A percentile compares a stretch with the other conserved stretches of the same genome.
These are phyloP conservation scores for Ceratoteleas bidentatus DNA, from an alignment of 1,140 invertebrate genomes.

Conservation along the genomic window DNA sequence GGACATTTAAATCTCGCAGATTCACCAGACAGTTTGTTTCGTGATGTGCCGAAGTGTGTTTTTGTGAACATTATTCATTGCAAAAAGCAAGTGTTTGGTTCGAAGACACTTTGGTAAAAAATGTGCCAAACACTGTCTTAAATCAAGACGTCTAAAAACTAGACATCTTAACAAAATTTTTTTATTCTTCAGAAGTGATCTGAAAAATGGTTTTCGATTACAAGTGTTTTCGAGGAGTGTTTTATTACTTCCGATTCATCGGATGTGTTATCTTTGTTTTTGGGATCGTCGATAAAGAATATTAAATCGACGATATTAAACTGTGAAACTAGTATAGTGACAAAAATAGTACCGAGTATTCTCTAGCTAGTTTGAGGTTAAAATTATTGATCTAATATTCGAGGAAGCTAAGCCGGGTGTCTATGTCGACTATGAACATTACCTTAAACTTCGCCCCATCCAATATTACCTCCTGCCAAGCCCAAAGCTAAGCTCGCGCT, in stretches of 20 bases:
- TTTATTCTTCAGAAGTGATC: no score
- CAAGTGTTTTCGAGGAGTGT: neutral
- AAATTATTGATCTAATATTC: conserved; percentile 82
- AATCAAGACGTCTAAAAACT: no score
- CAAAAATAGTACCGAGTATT: conserved; percentile 63
- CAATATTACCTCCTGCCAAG: conserved; percentile 72
- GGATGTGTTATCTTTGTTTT: neutral
- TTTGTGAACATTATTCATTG: neutral
- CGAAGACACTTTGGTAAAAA: neutral
- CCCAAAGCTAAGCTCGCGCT: conserved; percentile 76
- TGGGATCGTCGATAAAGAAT: neutral
- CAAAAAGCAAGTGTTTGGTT: neutral
- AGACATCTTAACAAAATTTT: no score
- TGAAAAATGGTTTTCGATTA: no score
- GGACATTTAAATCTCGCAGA: conserved; percentile 57
- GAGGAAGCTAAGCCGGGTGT: conserved; percentile 77
- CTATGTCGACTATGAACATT: conserved; percentile 74
- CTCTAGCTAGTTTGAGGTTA: conserved; percentile 75
- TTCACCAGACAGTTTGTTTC: no score
- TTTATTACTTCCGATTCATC: neutral
- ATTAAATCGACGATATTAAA: no score
- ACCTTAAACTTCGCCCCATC: conserved; percentile 76
- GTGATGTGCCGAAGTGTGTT: no score
- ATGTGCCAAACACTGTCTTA: neutral
- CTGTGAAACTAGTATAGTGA: conserved; percentile 69